phyloP scores from a whole-genome alignment of 2,888 invertebrate species.

The Penaeus monodon region DNA sequence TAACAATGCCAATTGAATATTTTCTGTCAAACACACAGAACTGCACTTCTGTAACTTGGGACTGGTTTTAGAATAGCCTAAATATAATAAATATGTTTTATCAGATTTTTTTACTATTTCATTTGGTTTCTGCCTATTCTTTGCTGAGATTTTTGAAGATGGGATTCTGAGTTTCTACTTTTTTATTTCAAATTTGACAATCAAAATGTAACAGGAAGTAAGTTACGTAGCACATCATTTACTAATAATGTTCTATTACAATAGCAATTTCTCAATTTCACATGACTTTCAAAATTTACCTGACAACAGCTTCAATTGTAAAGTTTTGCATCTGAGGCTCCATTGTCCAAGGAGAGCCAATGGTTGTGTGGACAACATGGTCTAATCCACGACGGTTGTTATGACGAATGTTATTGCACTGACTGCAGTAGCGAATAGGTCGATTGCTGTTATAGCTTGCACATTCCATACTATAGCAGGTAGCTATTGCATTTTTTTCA shows the following conservation, averaged over 20 bases:
- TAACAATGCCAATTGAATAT: no score
- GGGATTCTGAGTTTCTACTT: no score
- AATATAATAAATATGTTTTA: no score
- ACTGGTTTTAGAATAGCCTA: neutral
- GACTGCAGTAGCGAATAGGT: conserved; percentile 92
- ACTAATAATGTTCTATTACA: no score
- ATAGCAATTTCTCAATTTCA: no score
- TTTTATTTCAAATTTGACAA: neutral
- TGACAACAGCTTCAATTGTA: conserved; percentile 93
- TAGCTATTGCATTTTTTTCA: conserved; percentile 92
- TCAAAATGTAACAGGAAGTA: neutral
- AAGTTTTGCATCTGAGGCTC: conserved; percentile 91
- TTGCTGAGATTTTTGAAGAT: no score
- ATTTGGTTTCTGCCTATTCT: no score
- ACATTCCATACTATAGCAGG: conserved; percentile 97
- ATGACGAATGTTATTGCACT: conserved; percentile 90
- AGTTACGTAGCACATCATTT: no score
- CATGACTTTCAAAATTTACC: conserved; percentile 72
- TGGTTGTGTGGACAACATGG: conserved; percentile 89
- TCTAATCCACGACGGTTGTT: conserved; percentile 85
- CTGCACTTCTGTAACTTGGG: neutral
- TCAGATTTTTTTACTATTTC: no score
- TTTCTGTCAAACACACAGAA: neutral
- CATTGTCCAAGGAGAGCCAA: conserved; percentile 90
- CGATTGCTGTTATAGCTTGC: conserved; percentile 96